Percentiles rank a stretch among this genome's conserved stretches.
phyloP scores from a whole-genome alignment of 2,888 invertebrate genomes.

The Camptogramma bilineatum region DNA sequence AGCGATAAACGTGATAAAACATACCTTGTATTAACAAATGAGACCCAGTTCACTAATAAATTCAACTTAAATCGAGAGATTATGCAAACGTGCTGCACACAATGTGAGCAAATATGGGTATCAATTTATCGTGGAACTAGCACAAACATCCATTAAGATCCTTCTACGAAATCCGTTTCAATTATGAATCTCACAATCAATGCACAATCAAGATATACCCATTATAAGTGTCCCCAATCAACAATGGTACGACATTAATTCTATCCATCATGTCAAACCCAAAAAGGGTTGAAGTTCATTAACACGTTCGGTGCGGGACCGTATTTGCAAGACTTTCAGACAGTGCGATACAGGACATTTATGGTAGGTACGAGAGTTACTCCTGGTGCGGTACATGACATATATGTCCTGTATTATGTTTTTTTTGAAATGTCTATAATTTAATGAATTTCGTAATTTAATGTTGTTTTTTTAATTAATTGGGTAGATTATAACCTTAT shows the following conservation, averaged over 20 bases:
- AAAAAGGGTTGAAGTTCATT: conserved; percentile 85
- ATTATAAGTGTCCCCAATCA: conserved; percentile 81
- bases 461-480: too few relatives aligned
- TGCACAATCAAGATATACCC: conserved; percentile 66
- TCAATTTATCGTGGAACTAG: conserved; percentile 47
- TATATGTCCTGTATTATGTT: too few relatives aligned
- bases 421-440: too few relatives aligned
- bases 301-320: too few relatives aligned
- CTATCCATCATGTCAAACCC: conserved; percentile 82
- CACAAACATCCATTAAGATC: conserved; percentile 52
- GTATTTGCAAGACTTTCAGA: too few relatives aligned
- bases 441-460: too few relatives aligned
- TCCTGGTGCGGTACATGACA: too few relatives aligned
- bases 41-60: conserved; percentile 15
- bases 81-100: conserved; percentile 29
- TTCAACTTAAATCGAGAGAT: conserved; percentile 19
- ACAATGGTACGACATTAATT: conserved; percentile 84
- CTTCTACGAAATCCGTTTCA: conserved; percentile 62
- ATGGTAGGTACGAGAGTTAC: too few relatives aligned
- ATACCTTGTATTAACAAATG: conserved; percentile 5
- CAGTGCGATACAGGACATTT: too few relatives aligned
- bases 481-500: too few relatives aligned
- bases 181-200: conserved; percentile 64
- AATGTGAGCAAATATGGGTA: conserved; percentile 38
- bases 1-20: conserved; percentile 5